phyloP scores from a whole-genome alignment of 2,113 vertebrate species.

The Mesitornis unicolor region DNA sequence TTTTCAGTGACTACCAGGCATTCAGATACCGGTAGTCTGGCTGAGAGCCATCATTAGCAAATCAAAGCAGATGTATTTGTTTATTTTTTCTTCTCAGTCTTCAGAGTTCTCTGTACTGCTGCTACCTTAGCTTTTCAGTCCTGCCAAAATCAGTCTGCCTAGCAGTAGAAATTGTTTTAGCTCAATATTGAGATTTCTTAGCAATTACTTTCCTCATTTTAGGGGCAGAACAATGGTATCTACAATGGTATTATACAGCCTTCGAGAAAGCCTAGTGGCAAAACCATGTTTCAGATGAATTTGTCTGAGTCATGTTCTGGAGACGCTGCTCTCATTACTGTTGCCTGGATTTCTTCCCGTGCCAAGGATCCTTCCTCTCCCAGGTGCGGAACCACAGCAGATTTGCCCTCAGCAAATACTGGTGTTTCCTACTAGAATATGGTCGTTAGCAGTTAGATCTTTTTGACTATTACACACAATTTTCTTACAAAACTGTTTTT shows the following conservation, averaged over 20 bases:
- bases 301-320: not conserved
- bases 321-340: not conserved
- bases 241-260: not conserved
- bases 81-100: not conserved
- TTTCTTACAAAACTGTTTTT: not conserved
- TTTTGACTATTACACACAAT: not conserved
- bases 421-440: not conserved
- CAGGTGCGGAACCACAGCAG: not conserved
- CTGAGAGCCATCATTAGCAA: slow-evolving; percentile 36
- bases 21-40: not conserved
- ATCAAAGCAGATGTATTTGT: slow-evolving; percentile 36
- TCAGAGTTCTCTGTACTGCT: not conserved
- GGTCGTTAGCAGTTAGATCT: not conserved
- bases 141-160: not conserved
- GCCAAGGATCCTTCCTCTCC: not conserved
- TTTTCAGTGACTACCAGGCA: slow-evolving; percentile 20
- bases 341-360: not conserved
- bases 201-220: not conserved
- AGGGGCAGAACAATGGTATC: not conserved
- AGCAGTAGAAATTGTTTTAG: not conserved
- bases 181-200: not conserved
- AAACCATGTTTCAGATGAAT: not conserved
- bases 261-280: not conserved
- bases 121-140: not conserved
- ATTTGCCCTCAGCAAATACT: not conserved